Evolutionary conservation across 2,113 vertebrate species (phyloP), one percentile per base, ranked within the genome.

Genomic region (Oryzias javanicus): DNA sequence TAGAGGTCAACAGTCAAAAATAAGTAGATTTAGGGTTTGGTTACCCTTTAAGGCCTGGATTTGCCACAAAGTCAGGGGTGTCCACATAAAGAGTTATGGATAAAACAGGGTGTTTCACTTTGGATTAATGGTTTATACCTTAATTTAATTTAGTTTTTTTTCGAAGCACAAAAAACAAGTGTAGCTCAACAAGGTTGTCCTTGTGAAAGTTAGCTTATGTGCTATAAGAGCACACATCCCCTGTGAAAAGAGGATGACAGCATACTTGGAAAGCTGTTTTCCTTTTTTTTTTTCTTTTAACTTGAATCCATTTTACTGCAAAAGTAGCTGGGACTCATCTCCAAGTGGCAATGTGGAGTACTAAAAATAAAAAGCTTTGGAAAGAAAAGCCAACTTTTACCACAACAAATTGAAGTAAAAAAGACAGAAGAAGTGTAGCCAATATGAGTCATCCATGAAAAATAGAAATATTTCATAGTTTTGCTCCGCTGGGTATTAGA

Each of bases 241-340:
- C 6, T 24, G 54, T 65, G 15, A 55, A 35, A 29, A 7, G 29
- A 40, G 22, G 52, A 56, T n/a, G 22, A 66, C 46, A 53, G 65
- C 52, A 51, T 25, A 49, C 19, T 42, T 13, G 18, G 51, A 70
- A 64, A 67, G 52, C 51, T 60, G 2, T 49, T 55, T 70, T 65
- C 8, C 2, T 3, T 24, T 22, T 15, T 55, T 41, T 76, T 10
- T 51, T 41, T 76, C 74, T 72, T 59, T 62, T n/a, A n/a, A 57
- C 74, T 47, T 60, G 52, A 75, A 62, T 63, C 46, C 7, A 27
- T 69, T 66, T 72, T 22, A 51, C 65, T 44, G 12, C 46, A 41
- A 42, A 68, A 52, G 25, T 27, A 27, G 54, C 22, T 40, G 40
- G 42, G 1, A 1, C 45, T 60, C 12, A 19, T 50, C 44, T 65